Evolutionary conservation across 2,888 invertebrate species (phyloP).

Genomic region (Latrodectus elegans): DNA sequence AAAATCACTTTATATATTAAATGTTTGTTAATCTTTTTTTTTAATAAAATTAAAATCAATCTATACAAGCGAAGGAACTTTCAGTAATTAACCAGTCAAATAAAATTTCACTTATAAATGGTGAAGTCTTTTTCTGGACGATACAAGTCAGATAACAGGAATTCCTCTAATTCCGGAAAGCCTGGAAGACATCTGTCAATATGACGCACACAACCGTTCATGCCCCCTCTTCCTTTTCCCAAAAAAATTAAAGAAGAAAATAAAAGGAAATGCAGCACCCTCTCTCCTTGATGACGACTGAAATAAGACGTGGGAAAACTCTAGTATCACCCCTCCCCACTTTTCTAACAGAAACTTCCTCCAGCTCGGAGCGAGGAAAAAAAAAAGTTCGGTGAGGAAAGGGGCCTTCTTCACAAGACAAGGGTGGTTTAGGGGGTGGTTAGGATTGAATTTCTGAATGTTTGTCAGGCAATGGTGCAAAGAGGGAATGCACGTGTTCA

Average conservation of each 20-base stretch:
- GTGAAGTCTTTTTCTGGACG: background rate
- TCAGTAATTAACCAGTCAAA: no score
- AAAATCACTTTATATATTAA: no score
- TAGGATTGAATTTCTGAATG: slow-evolving; percentile 32
- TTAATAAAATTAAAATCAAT: no score
- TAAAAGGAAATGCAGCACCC: slow-evolving; percentile 32
- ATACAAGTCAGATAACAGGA: background rate
- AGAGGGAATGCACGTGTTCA: slow-evolving; percentile 30
- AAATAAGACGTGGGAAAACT: slow-evolving; percentile 63
- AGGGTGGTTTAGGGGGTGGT: slow-evolving; percentile 21
- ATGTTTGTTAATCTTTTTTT: no score
- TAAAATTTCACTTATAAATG: no score
- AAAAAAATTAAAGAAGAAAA: background rate
- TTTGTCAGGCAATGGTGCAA: slow-evolving; percentile 49
- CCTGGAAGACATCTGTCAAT: slow-evolving; percentile 57
- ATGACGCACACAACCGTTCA: slow-evolving; percentile 13
- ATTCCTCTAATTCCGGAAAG: slow-evolving; percentile 1
- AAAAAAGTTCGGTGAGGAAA: background rate
- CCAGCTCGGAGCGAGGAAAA: no score
- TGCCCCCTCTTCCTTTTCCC: slow-evolving; percentile 16
- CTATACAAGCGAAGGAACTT: no score
- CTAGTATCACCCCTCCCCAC: background rate
- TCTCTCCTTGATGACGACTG: slow-evolving; percentile 60
- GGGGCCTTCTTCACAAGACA: background rate
- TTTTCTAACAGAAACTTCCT: background rate